Percentiles rank a stretch among this genome's conserved stretches.
These are phyloP conservation scores for Polietes domitor DNA, from an alignment of 2,888 invertebrate genomes.

Conservation along the genomic window DNA sequence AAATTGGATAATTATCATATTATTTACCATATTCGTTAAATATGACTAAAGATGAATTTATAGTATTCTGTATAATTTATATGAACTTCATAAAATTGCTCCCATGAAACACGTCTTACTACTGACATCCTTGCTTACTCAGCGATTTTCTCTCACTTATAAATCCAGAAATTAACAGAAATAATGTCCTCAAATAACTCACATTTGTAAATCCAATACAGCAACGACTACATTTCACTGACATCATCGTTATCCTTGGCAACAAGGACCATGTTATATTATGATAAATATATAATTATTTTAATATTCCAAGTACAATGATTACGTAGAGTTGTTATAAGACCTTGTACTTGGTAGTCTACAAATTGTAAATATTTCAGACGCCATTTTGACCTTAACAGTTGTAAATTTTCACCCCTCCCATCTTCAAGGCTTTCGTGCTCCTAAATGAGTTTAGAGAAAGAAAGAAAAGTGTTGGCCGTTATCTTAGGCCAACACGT, in stretches of 20 bases:
- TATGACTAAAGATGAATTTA: too few species aligned
- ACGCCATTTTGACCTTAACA: conserved; percentile 55
- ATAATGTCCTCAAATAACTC: too few species aligned
- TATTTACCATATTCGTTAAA: too few species aligned
- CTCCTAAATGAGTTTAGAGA: neutral
- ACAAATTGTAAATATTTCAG: neutral
- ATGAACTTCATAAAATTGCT: too few species aligned
- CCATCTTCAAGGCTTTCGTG: neutral
- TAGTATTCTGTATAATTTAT: too few species aligned
- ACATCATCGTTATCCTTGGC: neutral
- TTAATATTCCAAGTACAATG: neutral
- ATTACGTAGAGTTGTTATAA: neutral
- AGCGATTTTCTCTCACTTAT: too few species aligned
- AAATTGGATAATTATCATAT: too few species aligned
- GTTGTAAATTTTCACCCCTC: neutral
- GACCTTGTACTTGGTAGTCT: neutral
- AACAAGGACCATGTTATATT: neutral
- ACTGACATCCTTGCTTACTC: too few species aligned
- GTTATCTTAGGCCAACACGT: conserved; percentile 45
- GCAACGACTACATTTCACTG: neutral
- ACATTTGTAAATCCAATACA: too few species aligned
- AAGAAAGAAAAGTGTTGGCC: conserved; percentile 5
- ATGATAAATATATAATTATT: neutral
- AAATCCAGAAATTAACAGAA: too few species aligned
- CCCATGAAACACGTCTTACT: too few species aligned